Base-by-base conservation (phyloP, 2,888 invertebrate species). In the Argyresthia goedartella region DNA sequence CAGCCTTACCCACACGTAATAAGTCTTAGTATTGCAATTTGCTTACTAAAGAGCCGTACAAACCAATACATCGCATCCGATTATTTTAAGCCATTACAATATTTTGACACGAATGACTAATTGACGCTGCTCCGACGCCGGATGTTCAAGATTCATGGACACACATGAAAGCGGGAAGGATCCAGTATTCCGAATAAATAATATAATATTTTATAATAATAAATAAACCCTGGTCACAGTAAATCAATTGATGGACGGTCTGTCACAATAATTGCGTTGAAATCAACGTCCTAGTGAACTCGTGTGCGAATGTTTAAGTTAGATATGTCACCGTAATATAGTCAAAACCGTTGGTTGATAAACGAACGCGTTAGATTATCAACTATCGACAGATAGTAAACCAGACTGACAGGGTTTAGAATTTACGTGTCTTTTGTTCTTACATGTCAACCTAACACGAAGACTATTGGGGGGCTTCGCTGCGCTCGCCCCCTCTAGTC, bases 81-180 rank as follows among this genome's bases (percentile, higher is more conserved):
- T 74, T 73, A 75, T 74, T 76, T 76, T 67, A 69, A 72, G 69
- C 69, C 59, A 69, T 65, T 59, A 71, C 69, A 66, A 76, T 78
- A 79, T 80, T 81, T 78, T 77, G 80, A 81, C 80, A 72, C 60
- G 66, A 73, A 73, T 80, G 81, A 81, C 65, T 78, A 78, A 81
- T 81, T 71, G 76, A 72, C 70, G 62, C 25, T 70, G 70, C 65
- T 70, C 62, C 15, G 70, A 70, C 65, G 67, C 69, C 77, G 81
- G 79, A 77, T 75, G 79, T 68, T 60, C 66, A 65, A 77, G 80
- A 80, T 76, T 72, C 77, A 77, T 79, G 41, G 42, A n/a, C 16
- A 15, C 63, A 65, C 64, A 60, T 58, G 64, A 61, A 61, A 60
- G 65, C 60, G 66, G 65, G 62, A 59, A 65, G 66, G 64, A 69